Percentiles rank a stretch among this genome's conserved stretches.
These are phyloP conservation scores for Bovichtus variegatus DNA, from an alignment of 2,797 vertebrate species.

Conservation along the genomic window DNA sequence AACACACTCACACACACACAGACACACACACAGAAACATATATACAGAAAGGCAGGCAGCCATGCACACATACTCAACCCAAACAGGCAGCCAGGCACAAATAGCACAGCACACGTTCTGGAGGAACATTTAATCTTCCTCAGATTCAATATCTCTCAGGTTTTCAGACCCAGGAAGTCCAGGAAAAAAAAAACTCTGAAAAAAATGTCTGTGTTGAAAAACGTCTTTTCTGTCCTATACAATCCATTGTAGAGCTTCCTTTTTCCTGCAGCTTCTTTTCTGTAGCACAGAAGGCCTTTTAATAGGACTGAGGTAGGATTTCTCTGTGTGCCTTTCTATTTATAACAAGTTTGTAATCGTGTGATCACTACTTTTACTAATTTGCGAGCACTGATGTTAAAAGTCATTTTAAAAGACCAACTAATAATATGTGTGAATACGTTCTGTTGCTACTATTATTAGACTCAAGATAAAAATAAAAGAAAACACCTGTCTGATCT, in stretches of 20 bases:
- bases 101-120: constrained; percentile 68
- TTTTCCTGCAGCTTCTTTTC: constrained; percentile 49
- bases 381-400: constrained; percentile 26
- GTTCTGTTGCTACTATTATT: constrained; percentile 20
- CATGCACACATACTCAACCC: constrained; percentile 62
- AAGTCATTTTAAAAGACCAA: constrained; percentile 26
- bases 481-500: constrained; percentile 9
- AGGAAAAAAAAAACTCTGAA: constrained; percentile 58
- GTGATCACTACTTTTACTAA: constrained; percentile 44
- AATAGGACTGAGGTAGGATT: constrained; percentile 49
- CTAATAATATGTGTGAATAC: constrained; percentile 12
- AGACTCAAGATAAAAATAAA: neutral
- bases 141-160: constrained; percentile 78
- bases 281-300: constrained; percentile 35
- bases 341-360: constrained; percentile 31
- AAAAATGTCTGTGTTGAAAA: constrained; percentile 64
- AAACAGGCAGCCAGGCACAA: constrained; percentile 68
- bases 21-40: constrained; percentile 22
- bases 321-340: constrained; percentile 34
- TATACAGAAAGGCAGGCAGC: constrained; percentile 56
- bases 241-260: constrained; percentile 47
- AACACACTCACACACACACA: constrained; percentile 36
- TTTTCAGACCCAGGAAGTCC: constrained; percentile 67
- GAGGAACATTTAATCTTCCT: constrained; percentile 80
- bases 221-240: constrained; percentile 55